A percentile compares a stretch with the other conserved stretches of the same genome.
Evolutionary conservation across 2,113 vertebrate species (phyloP).

Genomic region (Bubo blakistoni): DNA sequence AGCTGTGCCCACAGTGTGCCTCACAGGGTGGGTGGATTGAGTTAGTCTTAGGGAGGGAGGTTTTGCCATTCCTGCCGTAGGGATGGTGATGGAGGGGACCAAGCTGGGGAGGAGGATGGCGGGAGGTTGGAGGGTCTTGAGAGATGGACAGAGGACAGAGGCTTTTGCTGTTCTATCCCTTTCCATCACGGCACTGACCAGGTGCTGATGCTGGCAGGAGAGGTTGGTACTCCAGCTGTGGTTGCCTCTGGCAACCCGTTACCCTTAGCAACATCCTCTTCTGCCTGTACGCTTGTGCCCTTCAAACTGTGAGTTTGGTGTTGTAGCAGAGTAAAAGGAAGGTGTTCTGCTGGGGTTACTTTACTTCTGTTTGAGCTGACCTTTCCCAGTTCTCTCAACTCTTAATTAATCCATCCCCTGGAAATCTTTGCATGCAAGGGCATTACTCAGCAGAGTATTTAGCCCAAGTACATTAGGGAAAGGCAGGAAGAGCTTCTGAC

Average conservation of each 20-base stretch:
- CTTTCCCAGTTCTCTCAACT: background rate
- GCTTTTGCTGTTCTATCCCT: background rate
- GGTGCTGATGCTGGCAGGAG: background rate
- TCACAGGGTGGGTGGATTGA: background rate
- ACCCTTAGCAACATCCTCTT: background rate
- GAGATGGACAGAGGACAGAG: accelerated
- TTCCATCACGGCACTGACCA: background rate
- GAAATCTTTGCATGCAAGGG: background rate
- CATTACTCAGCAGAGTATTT: background rate
- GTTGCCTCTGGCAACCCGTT: background rate
- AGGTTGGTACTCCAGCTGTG: background rate
- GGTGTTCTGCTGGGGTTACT: background rate
- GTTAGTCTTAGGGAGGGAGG: background rate
- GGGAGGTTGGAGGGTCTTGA: background rate
- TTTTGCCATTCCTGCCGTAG: background rate
- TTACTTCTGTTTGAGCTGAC: background rate
- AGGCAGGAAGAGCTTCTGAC: constrained; percentile 28
- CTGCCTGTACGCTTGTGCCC: background rate
- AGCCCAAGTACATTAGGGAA: background rate
- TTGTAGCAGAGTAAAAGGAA: background rate
- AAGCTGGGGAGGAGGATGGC: background rate
- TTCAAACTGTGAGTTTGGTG: background rate
- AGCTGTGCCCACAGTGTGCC: background rate
- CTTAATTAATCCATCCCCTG: background rate
- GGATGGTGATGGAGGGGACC: background rate